These are phyloP conservation scores for Scartelaos histophorus DNA, from an alignment of 2,113 vertebrate species.

Conservation along the genomic window DNA sequence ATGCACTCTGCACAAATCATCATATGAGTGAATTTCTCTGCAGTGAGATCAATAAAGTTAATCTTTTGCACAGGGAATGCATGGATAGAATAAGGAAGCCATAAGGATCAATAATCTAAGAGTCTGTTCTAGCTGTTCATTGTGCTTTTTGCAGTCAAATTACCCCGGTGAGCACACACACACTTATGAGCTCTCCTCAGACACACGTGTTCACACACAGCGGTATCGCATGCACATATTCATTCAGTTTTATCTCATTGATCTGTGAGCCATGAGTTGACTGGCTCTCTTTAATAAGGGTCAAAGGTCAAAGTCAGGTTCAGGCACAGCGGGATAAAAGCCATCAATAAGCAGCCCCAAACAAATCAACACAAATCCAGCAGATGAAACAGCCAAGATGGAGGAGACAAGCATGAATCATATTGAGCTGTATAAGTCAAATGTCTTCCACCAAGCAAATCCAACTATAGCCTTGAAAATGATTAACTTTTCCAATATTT, in stretches of 20 bases:
- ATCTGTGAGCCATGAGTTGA: not conserved
- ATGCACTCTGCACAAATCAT: not conserved
- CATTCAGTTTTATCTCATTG: conserved; percentile 1
- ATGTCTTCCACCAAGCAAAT: not conserved
- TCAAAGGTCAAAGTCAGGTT: conserved; percentile 31
- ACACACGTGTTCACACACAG: not conserved
- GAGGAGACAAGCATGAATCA: conserved; percentile 2
- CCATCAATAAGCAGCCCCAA: not conserved
- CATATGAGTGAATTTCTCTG: not conserved
- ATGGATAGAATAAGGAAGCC: conserved; percentile 3
- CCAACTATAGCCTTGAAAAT: conserved; percentile 1
- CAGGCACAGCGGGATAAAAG: conserved; percentile 1
- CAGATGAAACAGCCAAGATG: conserved; percentile 4
- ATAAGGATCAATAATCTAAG: not conserved
- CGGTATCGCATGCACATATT: not conserved
- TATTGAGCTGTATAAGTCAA: not conserved
- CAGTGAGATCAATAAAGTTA: conserved; percentile 8
- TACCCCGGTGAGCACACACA: not conserved
- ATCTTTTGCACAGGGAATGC: not conserved
- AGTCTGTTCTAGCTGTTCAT: not conserved
- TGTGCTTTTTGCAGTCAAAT: not conserved
- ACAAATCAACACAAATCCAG: not conserved
- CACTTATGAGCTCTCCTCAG: not conserved
- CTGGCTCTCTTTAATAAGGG: conserved; percentile 2
- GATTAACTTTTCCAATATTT: conserved; percentile 21